phyloP scores from a whole-genome alignment of 2,888 invertebrate species.

The Scaeva pyrastri region DNA sequence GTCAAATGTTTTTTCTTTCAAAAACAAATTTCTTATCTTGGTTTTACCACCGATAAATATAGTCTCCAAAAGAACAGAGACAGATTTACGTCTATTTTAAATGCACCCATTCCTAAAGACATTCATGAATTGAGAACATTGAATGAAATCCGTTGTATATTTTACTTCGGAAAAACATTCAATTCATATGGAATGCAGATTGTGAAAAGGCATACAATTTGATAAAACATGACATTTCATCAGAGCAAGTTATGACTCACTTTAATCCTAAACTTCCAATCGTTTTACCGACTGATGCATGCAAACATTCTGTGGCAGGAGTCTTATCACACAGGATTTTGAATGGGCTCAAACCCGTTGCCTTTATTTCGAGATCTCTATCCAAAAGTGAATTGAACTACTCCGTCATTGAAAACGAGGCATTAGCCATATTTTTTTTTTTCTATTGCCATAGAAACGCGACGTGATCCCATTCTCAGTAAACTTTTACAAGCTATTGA shows the following conservation, averaged over 20 bases:
- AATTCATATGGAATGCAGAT: slow-evolving; percentile 39
- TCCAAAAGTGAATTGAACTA: slow-evolving; percentile 16
- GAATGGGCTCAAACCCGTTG: slow-evolving; percentile 36
- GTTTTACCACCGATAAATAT: slow-evolving; percentile 24
- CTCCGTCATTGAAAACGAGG: slow-evolving; percentile 11
- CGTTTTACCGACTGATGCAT: too few species aligned
- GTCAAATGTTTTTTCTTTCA: slow-evolving; percentile 2
- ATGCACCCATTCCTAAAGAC: slow-evolving; percentile 76
- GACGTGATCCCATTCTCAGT: background rate
- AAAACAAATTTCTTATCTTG: slow-evolving; percentile 55
- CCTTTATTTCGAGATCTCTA: slow-evolving; percentile 30
- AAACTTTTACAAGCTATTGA: background rate
- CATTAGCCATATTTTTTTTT: background rate
- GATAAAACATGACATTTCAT: too few species aligned
- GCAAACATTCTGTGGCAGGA: background rate
- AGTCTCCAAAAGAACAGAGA: slow-evolving; percentile 74
- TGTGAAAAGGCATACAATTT: slow-evolving; percentile 22
- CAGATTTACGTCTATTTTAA: slow-evolving; percentile 17
- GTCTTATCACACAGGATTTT: slow-evolving; percentile 48
- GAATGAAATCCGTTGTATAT: slow-evolving; percentile 65
- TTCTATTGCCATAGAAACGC: background rate
- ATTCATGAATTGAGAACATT: slow-evolving; percentile 77
- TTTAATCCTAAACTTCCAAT: too few species aligned
- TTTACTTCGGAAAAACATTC: slow-evolving; percentile 33
- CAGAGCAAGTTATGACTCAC: too few species aligned